These are phyloP conservation scores for Spea bombifrons DNA, from an alignment of 2,113 vertebrate genomes.

Conservation along the genomic window DNA sequence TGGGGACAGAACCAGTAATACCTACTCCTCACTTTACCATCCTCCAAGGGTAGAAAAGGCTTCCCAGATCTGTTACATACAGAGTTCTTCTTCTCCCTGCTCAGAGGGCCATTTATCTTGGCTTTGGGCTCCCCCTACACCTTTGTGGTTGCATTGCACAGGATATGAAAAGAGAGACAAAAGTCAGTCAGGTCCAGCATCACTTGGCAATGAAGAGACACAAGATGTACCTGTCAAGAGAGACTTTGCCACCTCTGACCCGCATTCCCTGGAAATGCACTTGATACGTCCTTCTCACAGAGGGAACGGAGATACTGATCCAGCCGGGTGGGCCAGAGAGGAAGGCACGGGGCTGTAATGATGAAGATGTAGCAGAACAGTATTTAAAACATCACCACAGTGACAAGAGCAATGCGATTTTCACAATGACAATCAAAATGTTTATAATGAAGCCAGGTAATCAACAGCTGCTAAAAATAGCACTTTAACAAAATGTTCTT, in stretches of 20 bases:
- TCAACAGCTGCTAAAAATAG: too few species aligned
- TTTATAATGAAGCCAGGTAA: too few species aligned
- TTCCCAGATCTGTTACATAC: slow-evolving; percentile 54
- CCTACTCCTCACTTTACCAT: slow-evolving; percentile 53
- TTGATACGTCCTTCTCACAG: slow-evolving; percentile 12
- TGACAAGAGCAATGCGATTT: neutral
- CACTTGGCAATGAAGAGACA: slow-evolving; percentile 18
- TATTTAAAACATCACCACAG: neutral
- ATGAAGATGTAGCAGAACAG: neutral
- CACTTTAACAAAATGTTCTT: too few species aligned
- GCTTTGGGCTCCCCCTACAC: slow-evolving; percentile 61
- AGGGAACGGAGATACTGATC: slow-evolving; percentile 52
- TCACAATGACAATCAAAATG: neutral
- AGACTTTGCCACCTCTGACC: slow-evolving; percentile 15
- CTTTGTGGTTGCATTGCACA: slow-evolving; percentile 58
- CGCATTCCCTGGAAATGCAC: slow-evolving; percentile 46
- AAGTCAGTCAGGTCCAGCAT: neutral
- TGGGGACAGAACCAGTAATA: slow-evolving; percentile 8
- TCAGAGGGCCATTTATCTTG: slow-evolving; percentile 53
- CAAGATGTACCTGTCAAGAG: neutral
- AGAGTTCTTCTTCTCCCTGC: slow-evolving; percentile 46
- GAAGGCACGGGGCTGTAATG: slow-evolving; percentile 60
- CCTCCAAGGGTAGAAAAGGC: slow-evolving; percentile 61
- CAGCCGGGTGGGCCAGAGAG: slow-evolving; percentile 52
- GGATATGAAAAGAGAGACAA: slow-evolving; percentile 38